Conservation (phyloP, 1,140 invertebrate genomes). For the Micrasema longulum region DNA sequence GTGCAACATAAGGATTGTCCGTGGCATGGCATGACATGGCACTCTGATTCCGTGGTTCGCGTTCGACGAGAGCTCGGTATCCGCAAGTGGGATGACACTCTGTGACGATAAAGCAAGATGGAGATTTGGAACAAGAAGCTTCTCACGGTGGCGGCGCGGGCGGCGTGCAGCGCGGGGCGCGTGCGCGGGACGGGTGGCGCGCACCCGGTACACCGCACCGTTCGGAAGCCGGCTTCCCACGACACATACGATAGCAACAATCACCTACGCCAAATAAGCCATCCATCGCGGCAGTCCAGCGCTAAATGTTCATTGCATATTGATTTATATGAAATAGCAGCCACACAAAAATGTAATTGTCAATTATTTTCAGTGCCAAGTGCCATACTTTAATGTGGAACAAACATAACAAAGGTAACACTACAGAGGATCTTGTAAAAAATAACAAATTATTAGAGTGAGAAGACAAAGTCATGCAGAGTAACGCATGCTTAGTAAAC, state of each 20-base stretch:
- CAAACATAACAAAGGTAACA: slow-evolving; percentile 48
- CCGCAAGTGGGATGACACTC: background rate
- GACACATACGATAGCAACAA: slow-evolving; percentile 35
- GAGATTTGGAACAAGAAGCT: slow-evolving; percentile 55
- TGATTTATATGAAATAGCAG: slow-evolving; percentile 47
- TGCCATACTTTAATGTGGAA: slow-evolving; percentile 53
- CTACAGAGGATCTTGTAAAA: slow-evolving; percentile 16
- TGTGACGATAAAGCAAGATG: slow-evolving; percentile 49
- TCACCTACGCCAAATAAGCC: slow-evolving; percentile 41
- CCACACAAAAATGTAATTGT: slow-evolving; percentile 52
- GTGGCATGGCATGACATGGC: slow-evolving; percentile 48
- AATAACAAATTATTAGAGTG: slow-evolving; percentile 18
- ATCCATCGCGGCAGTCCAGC: slow-evolving; percentile 24
- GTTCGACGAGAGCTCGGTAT: background rate
- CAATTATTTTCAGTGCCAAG: slow-evolving; percentile 50
- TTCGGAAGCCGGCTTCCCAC: slow-evolving; percentile 54
- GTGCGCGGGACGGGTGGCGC: slow-evolving; percentile 50
- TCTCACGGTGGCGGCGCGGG: slow-evolving; percentile 46
- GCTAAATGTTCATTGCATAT: slow-evolving; percentile 28
- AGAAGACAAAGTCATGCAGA: slow-evolving; percentile 13
- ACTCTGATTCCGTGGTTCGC: slow-evolving; percentile 26
- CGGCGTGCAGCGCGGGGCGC: slow-evolving; percentile 56
- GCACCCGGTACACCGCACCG: slow-evolving; percentile 48
- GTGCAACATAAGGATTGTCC: slow-evolving; percentile 41
- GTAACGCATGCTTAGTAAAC: slow-evolving; percentile 16